phyloP scores from a whole-genome alignment of 2,113 vertebrate genomes.

The Scomber scombrus region DNA sequence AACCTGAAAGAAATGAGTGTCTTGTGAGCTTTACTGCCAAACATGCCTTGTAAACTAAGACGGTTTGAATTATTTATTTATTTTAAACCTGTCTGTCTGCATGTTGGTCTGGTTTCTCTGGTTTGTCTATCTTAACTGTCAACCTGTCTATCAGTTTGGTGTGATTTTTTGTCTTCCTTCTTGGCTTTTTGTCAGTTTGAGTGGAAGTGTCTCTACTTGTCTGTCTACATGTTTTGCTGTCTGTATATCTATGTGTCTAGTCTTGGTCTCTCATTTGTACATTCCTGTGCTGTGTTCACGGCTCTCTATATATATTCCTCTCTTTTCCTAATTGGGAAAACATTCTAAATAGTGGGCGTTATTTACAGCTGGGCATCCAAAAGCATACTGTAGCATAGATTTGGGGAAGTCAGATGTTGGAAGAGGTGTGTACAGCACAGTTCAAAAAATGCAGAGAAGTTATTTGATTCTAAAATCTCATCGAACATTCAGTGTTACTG shows the following conservation, averaged over 20 bases:
- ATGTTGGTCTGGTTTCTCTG: conserved; percentile 54
- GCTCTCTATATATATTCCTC: not conserved
- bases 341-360: conserved; percentile 75
- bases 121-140: conserved; percentile 47
- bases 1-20: conserved; percentile 48
- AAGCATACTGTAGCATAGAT: conserved; percentile 65
- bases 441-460: not conserved
- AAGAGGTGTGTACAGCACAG: not conserved
- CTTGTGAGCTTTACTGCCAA: conserved; percentile 41
- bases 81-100: not conserved
- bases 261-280: conserved; percentile 11
- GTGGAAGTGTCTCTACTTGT: not conserved
- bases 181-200: not conserved
- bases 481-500: not conserved
- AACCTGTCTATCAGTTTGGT: not conserved
- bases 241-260: conserved; percentile 1
- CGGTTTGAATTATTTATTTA: conserved; percentile 3
- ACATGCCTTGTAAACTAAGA: conserved; percentile 40
- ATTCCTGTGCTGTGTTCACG: conserved; percentile 9
- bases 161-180: not conserved
- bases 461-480: not conserved
- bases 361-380: conserved; percentile 83
- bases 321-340: conserved; percentile 62
- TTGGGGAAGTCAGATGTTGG: conserved; percentile 2
- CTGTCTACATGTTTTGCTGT: not conserved